Evolutionary conservation across 2,888 invertebrate genomes (phyloP).

Genomic region (Strigamia crassipes): DNA sequence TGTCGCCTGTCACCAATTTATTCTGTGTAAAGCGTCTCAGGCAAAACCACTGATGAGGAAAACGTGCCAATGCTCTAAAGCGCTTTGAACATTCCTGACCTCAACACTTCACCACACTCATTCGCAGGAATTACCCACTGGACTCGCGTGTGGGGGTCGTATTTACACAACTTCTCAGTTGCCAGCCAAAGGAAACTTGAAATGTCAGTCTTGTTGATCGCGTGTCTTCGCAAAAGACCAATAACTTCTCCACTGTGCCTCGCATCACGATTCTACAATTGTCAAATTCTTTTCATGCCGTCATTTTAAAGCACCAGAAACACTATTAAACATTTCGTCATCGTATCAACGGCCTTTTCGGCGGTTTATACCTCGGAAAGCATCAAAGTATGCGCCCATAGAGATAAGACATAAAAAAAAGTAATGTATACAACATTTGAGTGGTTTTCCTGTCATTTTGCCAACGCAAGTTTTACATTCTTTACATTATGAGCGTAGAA

Average conservation of each 20-base stretch:
- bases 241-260: neutral
- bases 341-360: neutral
- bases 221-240: neutral
- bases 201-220: neutral
- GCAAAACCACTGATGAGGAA: slow-evolving; percentile 33
- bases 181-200: neutral
- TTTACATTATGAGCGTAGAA: no score
- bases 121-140: slow-evolving; percentile 19
- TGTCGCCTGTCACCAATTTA: slow-evolving; percentile 32
- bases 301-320: neutral
- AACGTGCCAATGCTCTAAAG: slow-evolving; percentile 29
- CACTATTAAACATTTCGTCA: neutral
- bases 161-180: slow-evolving; percentile 10
- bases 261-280: neutral
- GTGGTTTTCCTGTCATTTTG: no score
- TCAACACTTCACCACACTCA: slow-evolving; percentile 23
- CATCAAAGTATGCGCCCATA: no score
- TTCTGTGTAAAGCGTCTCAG: neutral
- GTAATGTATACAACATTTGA: no score
- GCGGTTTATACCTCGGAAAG: no score
- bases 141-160: no score
- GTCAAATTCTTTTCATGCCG: neutral
- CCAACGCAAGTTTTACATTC: no score
- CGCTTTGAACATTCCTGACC: slow-evolving; percentile 18
- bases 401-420: no score